phyloP scores from a whole-genome alignment of 2,888 invertebrate species.

The Latrodectus elegans region DNA sequence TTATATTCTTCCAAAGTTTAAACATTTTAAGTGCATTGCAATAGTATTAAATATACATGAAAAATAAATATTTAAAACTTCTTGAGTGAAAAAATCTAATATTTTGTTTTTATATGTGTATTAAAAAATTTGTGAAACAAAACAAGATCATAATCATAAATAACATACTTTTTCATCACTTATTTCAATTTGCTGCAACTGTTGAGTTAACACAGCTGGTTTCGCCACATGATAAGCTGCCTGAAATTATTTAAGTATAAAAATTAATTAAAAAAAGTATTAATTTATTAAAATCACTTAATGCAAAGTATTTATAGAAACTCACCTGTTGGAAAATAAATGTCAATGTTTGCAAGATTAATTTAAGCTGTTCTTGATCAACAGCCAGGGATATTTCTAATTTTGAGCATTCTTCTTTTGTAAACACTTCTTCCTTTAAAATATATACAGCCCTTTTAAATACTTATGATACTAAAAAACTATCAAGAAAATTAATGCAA shows the following conservation, averaged over 20 bases:
- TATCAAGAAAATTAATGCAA: no score
- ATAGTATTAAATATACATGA: no score
- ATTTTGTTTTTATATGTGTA: no score
- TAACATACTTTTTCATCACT: conserved; percentile 73
- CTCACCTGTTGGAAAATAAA: conserved; percentile 75
- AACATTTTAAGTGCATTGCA: no score
- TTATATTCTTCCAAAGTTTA: no score
- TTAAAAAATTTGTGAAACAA: no score
- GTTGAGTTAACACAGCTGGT: conserved; percentile 73
- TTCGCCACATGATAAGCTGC: conserved; percentile 75
- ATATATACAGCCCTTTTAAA: not conserved
- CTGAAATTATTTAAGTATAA: conserved; percentile 70
- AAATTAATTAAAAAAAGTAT: not conserved
- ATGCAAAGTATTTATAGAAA: no score
- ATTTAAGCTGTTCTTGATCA: conserved; percentile 73
- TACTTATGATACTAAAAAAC: no score
- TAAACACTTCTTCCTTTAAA: conserved; percentile 75
- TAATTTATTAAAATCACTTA: not conserved
- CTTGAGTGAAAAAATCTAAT: no score
- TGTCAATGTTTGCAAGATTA: conserved; percentile 74
- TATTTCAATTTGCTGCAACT: conserved; percentile 73
- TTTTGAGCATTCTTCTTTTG: conserved; percentile 75
- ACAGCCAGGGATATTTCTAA: conserved; percentile 73
- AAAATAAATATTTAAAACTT: no score
- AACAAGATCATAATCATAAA: not conserved